Base-by-base conservation (phyloP, 2,113 vertebrate species). In the Sphyrna mokarran region DNA sequence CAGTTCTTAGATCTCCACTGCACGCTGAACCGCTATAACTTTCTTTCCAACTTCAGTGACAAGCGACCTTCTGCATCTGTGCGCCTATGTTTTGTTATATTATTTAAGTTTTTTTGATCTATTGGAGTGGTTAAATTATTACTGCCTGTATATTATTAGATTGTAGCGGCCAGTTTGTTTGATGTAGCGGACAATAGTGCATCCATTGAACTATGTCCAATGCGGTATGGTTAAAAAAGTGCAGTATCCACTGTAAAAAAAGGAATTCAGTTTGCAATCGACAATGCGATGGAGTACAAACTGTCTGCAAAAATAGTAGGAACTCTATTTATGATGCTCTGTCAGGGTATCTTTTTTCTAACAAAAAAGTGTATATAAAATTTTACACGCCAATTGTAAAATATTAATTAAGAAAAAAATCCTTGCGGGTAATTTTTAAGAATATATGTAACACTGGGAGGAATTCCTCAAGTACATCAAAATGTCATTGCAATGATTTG, bases 111-210 rank as follows among this genome's bases (percentile, higher is more conserved):
- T 94, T 48, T 95, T 95, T 95, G 40, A 63, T 72, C 63, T 72
- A 72, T 95, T 95, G 68, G 94, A 95, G 40, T 95, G 94, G 94
- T 95, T 95, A 95, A 95, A 54, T 95, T 95, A 95, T 95, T 93
- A 93, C 89, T 95, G 94, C 94, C 69, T 95, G 94, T 95, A 95
- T 93, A 93, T 37, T 93, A 68, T 93, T 93, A 93, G 89, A 91
- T 58, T 66, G 61, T 93, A 68, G 89, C 16, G n/a, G 61, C 33
- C 61, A 93, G 89, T 93, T 93, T 93, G 61, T 93, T 93, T 93
- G 61, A 66, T 93, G 89, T 93, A 93, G 89, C 89, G 63, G 89
- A 93, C 66, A 93, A 68, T 90, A 66, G 37, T 63, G 89, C 37
- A 91, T 66, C 61, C 58, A 91, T 66, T 91, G 89, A 91, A 91